These are phyloP conservation scores for Schizotus pectinicornis DNA, from an alignment of 2,888 invertebrate genomes.

Conservation along the genomic window DNA sequence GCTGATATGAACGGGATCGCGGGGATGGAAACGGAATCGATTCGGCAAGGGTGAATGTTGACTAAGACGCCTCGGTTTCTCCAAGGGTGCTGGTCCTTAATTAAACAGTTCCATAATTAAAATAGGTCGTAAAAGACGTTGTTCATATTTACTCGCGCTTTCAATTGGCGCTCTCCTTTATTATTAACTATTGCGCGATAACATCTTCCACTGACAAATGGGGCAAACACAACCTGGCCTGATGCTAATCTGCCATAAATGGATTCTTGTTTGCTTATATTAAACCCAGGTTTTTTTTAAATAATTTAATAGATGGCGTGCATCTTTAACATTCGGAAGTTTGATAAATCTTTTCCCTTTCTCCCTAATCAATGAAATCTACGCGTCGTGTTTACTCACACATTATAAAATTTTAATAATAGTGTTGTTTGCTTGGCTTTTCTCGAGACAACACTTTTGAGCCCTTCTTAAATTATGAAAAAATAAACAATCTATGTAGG, in stretches of 20 bases:
- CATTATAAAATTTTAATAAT: conserved; percentile 30
- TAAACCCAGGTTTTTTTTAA: too few relatives aligned
- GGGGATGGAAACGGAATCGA: conserved; percentile 13
- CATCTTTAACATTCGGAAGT: too few relatives aligned
- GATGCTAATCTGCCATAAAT: too few relatives aligned
- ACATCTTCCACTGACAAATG: conserved; percentile 11
- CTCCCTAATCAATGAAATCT: conserved; percentile 18
- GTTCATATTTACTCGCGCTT: conserved; percentile 39
- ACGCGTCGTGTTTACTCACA: conserved; percentile 26
- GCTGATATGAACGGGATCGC: conserved; percentile 16
- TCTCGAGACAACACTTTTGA: conserved; percentile 23
- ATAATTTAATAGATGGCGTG: too few relatives aligned
- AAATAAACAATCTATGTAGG: too few relatives aligned
- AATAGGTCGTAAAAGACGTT: conserved; percentile 38
- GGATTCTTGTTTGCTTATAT: too few relatives aligned
- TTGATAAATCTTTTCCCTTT: not conserved
- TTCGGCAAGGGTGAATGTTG: conserved; percentile 18
- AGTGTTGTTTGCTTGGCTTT: conserved; percentile 26
- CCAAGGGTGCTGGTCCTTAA: conserved; percentile 31
- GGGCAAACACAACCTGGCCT: not conserved
- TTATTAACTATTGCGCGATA: conserved; percentile 33
- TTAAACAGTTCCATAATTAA: conserved; percentile 40
- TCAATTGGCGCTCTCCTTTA: conserved; percentile 34
- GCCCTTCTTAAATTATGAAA: conserved; percentile 10
- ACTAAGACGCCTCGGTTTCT: conserved; percentile 22